Evolutionary conservation across 2,113 vertebrate genomes (phyloP).

Genomic region (Rhynchomys soricoides): DNA sequence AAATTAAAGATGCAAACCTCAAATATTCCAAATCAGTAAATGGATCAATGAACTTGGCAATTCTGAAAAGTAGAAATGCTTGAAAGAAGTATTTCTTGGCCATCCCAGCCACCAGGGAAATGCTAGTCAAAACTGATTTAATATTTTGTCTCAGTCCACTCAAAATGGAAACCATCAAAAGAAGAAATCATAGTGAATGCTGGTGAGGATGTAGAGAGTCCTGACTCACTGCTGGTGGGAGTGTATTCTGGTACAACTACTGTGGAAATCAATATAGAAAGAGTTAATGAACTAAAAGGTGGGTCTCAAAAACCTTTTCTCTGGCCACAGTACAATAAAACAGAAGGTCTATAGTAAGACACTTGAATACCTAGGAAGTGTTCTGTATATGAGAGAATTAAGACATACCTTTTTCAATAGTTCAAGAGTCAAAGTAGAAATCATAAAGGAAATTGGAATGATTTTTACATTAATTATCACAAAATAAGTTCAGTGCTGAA

Average conservation of each 20-base stretch:
- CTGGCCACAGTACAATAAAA: not conserved
- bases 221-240: not conserved
- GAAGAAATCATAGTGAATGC: not conserved
- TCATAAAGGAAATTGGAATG: conserved; percentile 33
- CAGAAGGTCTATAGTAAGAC: not conserved
- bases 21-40: not conserved
- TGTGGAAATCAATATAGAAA: not conserved
- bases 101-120: no score
- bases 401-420: not conserved
- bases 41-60: not conserved
- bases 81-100: no score
- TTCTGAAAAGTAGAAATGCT: not conserved
- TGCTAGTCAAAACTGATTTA: not conserved
- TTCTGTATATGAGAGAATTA: not conserved
- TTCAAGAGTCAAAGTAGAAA: conserved; percentile 8
- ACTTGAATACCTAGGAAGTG: not conserved
- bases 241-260: not conserved
- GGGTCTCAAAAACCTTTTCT: not conserved
- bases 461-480: conserved; percentile 34
- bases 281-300: not conserved
- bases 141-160: not conserved
- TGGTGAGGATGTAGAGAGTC: no score
- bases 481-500: conserved; percentile 7
- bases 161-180: not conserved
- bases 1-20: not conserved